Conservation (phyloP, 1,140 invertebrate species). For the Armadillidium nasatum region DNA sequence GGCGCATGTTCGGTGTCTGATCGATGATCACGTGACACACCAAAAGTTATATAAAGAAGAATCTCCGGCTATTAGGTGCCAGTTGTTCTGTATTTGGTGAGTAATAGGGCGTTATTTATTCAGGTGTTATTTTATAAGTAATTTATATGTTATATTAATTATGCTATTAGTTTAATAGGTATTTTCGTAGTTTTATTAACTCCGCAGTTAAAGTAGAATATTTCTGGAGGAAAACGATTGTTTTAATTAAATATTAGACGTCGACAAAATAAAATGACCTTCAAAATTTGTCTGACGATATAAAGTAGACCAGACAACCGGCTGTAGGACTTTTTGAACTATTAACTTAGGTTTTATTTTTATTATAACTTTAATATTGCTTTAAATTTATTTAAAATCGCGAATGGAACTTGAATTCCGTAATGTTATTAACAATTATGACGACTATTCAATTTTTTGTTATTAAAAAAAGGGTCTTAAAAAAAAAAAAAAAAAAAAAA, state of each 20-base stretch:
- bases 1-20: neutral
- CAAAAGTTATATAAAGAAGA: neutral
- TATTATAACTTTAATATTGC: too few relatives aligned
- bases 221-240: neutral
- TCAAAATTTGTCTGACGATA: too few relatives aligned
- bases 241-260: neutral
- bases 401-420: too few relatives aligned
- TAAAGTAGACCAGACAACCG: too few relatives aligned
- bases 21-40: neutral
- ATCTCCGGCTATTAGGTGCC: neutral
- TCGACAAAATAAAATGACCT: neutral
- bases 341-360: too few relatives aligned
- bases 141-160: neutral
- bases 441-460: neutral
- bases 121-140: neutral
- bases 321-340: too few relatives aligned
- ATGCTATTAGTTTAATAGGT: neutral
- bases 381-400: too few relatives aligned
- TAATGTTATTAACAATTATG: neutral
- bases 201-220: neutral
- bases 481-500: too few relatives aligned
- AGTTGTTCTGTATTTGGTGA: neutral
- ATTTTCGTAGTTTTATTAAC: neutral
- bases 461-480: too few relatives aligned
- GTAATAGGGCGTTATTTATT: neutral